Conservation (phyloP, 2,888 invertebrate species). For the Tigriopus californicus region DNA sequence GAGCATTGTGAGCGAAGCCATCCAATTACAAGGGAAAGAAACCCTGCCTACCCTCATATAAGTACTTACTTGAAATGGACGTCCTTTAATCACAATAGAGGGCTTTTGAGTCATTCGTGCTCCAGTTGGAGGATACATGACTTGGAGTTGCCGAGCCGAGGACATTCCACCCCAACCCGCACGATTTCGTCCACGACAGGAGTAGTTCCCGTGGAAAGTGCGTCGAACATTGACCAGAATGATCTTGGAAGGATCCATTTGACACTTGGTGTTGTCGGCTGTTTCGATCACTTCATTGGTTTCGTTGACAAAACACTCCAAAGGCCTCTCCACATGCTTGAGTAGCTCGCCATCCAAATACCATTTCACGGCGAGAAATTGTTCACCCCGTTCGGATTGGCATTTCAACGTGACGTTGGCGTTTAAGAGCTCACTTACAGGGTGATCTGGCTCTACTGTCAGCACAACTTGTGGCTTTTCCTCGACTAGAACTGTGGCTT, state of each 20-base stretch:
- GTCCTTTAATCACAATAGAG: background rate
- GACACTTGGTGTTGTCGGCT: conserved; percentile 33
- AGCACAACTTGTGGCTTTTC: conserved; percentile 59
- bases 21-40: background rate
- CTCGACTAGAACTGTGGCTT: conserved; percentile 27
- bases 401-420: conserved; percentile 62
- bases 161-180: conserved; percentile 74
- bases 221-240: conserved; percentile 61
- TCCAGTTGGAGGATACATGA: conserved; percentile 40
- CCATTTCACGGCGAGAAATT: conserved; percentile 56
- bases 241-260: conserved; percentile 65
- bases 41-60: background rate
- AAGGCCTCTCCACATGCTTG: conserved; percentile 28
- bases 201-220: conserved; percentile 80
- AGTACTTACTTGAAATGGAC: conserved; percentile 1
- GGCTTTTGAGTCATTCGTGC: background rate
- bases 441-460: conserved; percentile 51
- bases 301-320: background rate
- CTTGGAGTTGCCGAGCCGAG: conserved; percentile 52
- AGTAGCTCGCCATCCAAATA: conserved; percentile 59
- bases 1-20: background rate
- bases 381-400: conserved; percentile 53
- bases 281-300: background rate
- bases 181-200: conserved; percentile 69
- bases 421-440: conserved; percentile 55